phyloP scores from a whole-genome alignment of 2,888 invertebrate species.

The Rosalia funebris region DNA sequence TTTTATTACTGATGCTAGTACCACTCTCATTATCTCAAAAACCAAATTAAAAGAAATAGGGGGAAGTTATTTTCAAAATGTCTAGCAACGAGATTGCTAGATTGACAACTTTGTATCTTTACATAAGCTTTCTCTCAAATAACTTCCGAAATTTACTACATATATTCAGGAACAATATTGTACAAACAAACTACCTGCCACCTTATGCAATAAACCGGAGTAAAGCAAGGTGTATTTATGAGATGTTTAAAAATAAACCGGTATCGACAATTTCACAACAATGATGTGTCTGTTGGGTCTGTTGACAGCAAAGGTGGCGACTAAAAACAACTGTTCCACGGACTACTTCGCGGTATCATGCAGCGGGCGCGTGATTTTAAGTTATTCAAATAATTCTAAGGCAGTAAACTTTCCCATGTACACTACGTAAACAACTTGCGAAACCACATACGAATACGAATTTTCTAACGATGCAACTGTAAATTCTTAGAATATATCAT shows the following conservation, averaged over 20 bases:
- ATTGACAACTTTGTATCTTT: neutral
- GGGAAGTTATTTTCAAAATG: no score
- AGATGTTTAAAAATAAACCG: neutral
- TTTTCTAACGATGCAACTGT: neutral
- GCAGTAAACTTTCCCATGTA: slow-evolving; percentile 7
- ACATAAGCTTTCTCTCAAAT: neutral
- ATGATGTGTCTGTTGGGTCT: neutral
- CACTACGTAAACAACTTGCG: neutral
- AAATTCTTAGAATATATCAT: neutral
- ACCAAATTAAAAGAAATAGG: no score
- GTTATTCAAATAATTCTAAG: neutral
- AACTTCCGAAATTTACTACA: neutral
- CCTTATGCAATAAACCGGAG: no score
- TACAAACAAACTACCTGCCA: neutral
- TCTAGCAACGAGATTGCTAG: no score
- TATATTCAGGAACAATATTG: neutral
- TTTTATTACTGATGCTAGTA: no score
- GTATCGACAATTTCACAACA: neutral
- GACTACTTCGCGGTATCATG: slow-evolving; percentile 1
- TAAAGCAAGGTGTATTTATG: no score
- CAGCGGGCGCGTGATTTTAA: slow-evolving; percentile 1
- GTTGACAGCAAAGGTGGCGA: neutral
- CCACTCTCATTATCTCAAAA: no score
- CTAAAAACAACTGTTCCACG: neutral
- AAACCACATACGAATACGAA: neutral